Evolutionary conservation across 2,888 invertebrate genomes (phyloP).

Genomic region (Osmoderma eremita): DNA sequence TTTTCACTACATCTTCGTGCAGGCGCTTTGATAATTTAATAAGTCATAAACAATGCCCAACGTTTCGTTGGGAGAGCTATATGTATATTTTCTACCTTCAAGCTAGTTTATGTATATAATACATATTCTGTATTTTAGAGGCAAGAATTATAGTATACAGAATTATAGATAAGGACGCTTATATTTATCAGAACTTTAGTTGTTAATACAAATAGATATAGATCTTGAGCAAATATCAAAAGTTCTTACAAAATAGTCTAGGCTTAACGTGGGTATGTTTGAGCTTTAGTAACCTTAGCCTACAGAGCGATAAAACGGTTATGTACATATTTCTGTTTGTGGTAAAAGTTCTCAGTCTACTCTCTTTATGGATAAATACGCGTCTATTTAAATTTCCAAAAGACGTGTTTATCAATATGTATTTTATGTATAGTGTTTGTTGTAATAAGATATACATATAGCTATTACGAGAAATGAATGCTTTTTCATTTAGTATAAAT

Average conservation of each 20-base stretch:
- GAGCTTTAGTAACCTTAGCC: not conserved
- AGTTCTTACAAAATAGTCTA: slow-evolving; percentile 12
- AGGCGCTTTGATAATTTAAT: no score
- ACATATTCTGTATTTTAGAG: slow-evolving; percentile 11
- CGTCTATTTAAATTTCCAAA: no score
- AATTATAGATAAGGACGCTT: slow-evolving; percentile 22
- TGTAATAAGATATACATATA: no score
- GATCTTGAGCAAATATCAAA: slow-evolving; percentile 27
- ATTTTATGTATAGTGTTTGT: no score
- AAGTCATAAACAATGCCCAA: not conserved
- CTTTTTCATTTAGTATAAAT: no score
- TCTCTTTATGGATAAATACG: slow-evolving; percentile 16
- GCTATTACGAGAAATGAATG: no score
- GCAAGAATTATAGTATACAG: slow-evolving; percentile 18
- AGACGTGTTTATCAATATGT: no score
- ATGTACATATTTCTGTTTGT: not conserved
- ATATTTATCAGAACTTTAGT: slow-evolving; percentile 26
- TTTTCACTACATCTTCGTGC: no score
- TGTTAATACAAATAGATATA: slow-evolving; percentile 33
- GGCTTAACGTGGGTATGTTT: not conserved
- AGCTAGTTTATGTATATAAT: no score
- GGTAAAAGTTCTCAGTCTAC: slow-evolving; percentile 2
- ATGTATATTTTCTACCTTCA: no score
- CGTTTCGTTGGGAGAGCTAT: no score
- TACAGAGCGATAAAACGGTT: no score